Percentiles rank a stretch among this genome's conserved stretches.
phyloP scores from a whole-genome alignment of 1,140 invertebrate species.

The Drosophila chauvacae region DNA sequence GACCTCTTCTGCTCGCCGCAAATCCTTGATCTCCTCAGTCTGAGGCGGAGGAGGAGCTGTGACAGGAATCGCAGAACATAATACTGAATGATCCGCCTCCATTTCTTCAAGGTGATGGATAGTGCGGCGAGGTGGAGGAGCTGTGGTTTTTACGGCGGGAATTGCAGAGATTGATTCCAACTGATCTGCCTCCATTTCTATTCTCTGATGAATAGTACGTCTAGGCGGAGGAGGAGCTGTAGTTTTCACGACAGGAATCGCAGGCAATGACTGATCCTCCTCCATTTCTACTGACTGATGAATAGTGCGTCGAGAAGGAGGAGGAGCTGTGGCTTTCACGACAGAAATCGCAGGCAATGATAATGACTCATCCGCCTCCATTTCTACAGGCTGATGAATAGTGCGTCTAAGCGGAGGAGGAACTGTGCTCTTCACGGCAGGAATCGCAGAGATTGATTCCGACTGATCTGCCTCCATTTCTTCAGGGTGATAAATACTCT shows the following conservation, averaged over 20 bases:
- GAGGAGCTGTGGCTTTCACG: not conserved
- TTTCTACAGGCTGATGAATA: conserved; percentile 7
- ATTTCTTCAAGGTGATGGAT: not conserved
- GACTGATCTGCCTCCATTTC: conserved; percentile 11
- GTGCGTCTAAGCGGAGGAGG: conserved; percentile 8
- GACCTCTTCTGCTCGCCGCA: not conserved
- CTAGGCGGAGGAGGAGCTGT: not conserved
- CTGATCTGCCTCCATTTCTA: not conserved
- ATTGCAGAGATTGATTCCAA: rapidly evolving
- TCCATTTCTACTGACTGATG: conserved; percentile 6
- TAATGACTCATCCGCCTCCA: not conserved
- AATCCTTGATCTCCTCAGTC: not conserved
- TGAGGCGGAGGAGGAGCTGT: not conserved
- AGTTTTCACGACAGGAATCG: not conserved
- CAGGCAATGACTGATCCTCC: not conserved
- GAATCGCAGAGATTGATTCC: not conserved
- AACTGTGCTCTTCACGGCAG: not conserved
- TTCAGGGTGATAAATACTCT: conserved; percentile 1
- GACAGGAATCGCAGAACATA: not conserved
- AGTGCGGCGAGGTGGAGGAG: not conserved
- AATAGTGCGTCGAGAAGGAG: conserved; percentile 1
- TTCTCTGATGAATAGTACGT: conserved; percentile 12
- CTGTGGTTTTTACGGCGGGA: not conserved
- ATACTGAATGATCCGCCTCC: not conserved
- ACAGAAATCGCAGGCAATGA: not conserved